Conservation (phyloP, 2,113 vertebrate genomes). For the Microcebus murinus region DNA sequence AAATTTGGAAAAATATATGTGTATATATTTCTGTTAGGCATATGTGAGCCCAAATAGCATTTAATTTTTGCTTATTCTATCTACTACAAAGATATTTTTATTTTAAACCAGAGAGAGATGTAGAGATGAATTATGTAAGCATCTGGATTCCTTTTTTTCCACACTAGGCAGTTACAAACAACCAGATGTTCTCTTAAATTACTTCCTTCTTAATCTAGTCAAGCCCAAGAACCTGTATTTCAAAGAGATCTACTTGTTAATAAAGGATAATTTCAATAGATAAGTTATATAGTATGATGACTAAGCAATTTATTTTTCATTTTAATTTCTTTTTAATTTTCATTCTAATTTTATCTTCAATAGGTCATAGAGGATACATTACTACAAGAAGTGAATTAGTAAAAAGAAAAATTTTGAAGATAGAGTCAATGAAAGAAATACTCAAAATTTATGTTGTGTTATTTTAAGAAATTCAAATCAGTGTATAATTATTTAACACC, state of each 20-base stretch:
- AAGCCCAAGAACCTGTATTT: background rate
- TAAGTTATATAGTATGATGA: background rate
- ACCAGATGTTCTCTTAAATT: slow-evolving; percentile 59
- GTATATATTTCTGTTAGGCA: background rate
- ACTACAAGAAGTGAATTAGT: background rate
- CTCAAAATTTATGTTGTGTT: background rate
- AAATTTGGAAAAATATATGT: background rate
- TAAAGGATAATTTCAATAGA: background rate
- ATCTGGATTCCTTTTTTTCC: background rate
- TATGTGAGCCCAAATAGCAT: background rate
- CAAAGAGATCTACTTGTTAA: background rate
- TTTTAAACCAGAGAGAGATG: slow-evolving; percentile 4
- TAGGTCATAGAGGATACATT: background rate
- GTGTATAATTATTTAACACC: background rate
- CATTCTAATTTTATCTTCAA: background rate
- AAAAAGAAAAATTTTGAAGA: background rate
- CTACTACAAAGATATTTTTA: slow-evolving; percentile 27
- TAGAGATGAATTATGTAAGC: background rate
- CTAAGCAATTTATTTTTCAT: background rate
- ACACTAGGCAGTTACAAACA: background rate
- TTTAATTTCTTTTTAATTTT: background rate
- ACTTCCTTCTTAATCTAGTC: slow-evolving; percentile 50
- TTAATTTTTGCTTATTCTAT: background rate
- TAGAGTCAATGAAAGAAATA: background rate
- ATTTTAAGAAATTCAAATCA: background rate